These are phyloP conservation scores for Karalla daura DNA, from an alignment of 2,797 vertebrate species.

Conservation along the genomic window DNA sequence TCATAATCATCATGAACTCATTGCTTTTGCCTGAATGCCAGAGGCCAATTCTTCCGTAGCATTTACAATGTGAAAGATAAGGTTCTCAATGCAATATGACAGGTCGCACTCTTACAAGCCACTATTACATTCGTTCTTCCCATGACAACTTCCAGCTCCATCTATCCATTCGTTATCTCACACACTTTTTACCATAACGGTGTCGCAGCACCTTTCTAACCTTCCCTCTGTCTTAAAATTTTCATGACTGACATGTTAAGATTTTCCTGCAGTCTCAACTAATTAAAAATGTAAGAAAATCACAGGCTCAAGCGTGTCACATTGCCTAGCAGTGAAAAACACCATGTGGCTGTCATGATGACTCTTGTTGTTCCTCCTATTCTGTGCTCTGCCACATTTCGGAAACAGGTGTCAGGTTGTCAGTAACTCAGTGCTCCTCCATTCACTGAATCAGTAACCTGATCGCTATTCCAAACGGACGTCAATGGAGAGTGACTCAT, in stretches of 20 bases:
- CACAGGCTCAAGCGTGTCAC: conserved; percentile 21
- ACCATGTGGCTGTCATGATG: background rate
- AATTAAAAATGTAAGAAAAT: conserved; percentile 4
- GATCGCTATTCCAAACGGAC: conserved; percentile 5
- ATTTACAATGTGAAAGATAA: background rate
- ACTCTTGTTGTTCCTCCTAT: background rate
- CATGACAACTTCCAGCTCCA: background rate
- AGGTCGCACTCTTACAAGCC: background rate
- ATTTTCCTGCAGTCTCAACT: conserved; percentile 5
- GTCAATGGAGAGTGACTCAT: background rate
- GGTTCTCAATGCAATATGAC: background rate
- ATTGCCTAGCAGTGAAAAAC: conserved; percentile 11
- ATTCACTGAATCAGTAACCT: background rate
- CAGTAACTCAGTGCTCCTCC: conserved; percentile 9
- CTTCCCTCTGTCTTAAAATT: background rate
- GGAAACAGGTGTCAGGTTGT: conserved; percentile 20
- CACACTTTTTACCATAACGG: too few relatives aligned
- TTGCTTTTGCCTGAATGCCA: background rate
- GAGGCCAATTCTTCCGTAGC: background rate
- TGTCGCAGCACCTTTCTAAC: too few relatives aligned
- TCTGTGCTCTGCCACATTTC: conserved; percentile 18
- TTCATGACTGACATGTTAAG: too few relatives aligned
- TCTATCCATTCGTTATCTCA: background rate
- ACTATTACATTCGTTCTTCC: background rate
- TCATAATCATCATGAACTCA: background rate